Conservation (phyloP, 2,797 vertebrate genomes). For the Anableps anableps region DNA sequence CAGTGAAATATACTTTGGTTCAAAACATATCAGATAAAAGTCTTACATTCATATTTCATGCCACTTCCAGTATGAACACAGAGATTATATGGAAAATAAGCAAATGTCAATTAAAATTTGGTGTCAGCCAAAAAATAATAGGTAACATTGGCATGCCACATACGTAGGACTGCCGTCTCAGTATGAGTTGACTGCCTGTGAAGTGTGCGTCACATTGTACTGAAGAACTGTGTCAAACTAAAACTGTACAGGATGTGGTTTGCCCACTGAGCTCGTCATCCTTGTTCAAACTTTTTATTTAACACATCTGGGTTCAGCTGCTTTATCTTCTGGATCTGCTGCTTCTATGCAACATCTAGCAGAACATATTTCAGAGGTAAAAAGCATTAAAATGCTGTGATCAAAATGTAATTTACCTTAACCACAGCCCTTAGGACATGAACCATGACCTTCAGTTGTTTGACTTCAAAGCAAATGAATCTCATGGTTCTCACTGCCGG, state of each 20-base stretch:
- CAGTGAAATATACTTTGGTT: background rate
- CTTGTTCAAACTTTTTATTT: background rate
- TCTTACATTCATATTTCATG: background rate
- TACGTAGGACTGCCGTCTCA: conserved; percentile 45
- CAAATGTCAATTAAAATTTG: conserved; percentile 42
- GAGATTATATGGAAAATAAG: conserved; percentile 42
- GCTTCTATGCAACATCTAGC: background rate
- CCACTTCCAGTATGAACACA: conserved; percentile 8
- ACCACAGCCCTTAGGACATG: background rate
- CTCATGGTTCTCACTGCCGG: background rate
- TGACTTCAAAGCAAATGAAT: conserved; percentile 30
- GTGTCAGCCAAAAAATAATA: conserved; percentile 33
- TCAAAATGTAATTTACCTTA: background rate
- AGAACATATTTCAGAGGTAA: background rate
- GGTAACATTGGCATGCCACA: background rate
- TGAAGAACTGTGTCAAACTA: conserved; percentile 47
- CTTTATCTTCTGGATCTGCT: background rate
- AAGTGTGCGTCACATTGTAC: conserved; percentile 57
- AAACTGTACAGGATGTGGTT: conserved; percentile 70
- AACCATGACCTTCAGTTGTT: conserved; percentile 40
- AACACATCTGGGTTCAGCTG: background rate
- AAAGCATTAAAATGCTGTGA: background rate
- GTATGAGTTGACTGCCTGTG: conserved; percentile 50
- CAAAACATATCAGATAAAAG: background rate
- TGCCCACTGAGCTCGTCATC: conserved; percentile 29